A percentile compares a stretch with the other conserved stretches of the same genome.
Evolutionary conservation across 2,888 invertebrate species (phyloP).

Genomic region (Drosophila mimetica): DNA sequence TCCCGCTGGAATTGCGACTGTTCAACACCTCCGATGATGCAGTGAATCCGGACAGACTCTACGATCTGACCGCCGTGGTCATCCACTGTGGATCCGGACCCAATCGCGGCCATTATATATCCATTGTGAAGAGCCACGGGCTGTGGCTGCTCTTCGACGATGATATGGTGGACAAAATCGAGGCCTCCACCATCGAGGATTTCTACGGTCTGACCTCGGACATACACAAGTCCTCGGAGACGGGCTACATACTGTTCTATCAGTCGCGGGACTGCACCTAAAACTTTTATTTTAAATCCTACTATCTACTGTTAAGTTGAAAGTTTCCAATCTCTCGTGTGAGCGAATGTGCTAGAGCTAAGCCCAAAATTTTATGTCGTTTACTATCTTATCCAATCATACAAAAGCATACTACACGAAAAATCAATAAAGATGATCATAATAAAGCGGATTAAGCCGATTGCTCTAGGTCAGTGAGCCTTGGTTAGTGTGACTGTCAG

Average conservation of each 20-base stretch:
- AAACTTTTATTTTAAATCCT: neutral
- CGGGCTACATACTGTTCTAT: constrained; percentile 99
- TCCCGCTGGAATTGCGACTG: constrained; percentile 97
- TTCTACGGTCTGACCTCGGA: constrained; percentile 99
- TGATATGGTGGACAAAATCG: constrained; percentile 99
- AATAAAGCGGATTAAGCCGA: neutral
- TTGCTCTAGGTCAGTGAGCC: constrained; percentile 44
- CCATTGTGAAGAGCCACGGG: constrained; percentile 99
- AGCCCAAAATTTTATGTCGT: constrained; percentile 33
- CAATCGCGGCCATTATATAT: constrained; percentile 99
- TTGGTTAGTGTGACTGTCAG: constrained; percentile 13
- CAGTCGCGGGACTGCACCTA: constrained; percentile 93
- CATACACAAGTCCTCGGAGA: constrained; percentile 99
- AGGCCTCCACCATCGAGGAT: constrained; percentile 98
- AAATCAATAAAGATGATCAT: constrained; percentile 36
- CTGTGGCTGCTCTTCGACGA: constrained; percentile 99
- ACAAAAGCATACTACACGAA: constrained; percentile 12
- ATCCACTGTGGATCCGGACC: constrained; percentile 99
- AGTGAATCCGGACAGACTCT: constrained; percentile 98
- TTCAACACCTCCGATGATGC: constrained; percentile 99
- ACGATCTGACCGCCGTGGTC: constrained; percentile 99
- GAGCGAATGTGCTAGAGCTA: constrained; percentile 18
- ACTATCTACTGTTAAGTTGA: constrained; percentile 6
- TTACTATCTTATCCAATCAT: constrained; percentile 24
- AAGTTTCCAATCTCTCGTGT: constrained; percentile 17